Evolutionary conservation across 2,113 vertebrate species (phyloP).

Genomic region (Myanophis thanlyinensis): DNA sequence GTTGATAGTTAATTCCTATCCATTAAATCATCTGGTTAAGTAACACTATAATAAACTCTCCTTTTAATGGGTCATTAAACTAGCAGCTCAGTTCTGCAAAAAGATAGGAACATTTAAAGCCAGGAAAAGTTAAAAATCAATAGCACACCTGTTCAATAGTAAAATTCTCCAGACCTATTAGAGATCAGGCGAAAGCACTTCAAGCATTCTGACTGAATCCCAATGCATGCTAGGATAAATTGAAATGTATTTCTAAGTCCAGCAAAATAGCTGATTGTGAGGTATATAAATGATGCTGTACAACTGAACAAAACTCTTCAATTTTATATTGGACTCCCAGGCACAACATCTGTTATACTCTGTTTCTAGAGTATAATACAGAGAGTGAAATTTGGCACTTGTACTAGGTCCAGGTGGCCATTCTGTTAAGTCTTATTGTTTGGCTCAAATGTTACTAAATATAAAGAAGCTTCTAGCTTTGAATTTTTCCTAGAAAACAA

Average conservation of each 20-base stretch:
- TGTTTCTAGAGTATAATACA: background rate
- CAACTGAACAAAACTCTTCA: background rate
- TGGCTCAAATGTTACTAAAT: background rate
- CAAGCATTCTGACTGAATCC: background rate
- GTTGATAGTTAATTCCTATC: background rate
- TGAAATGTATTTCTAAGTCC: background rate
- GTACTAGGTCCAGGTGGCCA: background rate
- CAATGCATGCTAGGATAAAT: background rate
- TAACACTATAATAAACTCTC: background rate
- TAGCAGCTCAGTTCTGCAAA: background rate
- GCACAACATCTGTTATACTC: background rate
- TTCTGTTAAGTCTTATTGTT: background rate
- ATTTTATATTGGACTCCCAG: background rate
- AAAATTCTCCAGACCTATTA: background rate
- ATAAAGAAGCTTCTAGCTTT: background rate
- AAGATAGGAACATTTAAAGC: background rate
- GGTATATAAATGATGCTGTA: background rate
- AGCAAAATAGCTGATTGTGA: background rate
- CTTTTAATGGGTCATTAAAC: background rate
- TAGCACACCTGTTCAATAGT: background rate
- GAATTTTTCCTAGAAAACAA: background rate
- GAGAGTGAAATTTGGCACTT: background rate
- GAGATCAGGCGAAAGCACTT: background rate
- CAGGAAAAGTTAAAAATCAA: background rate
- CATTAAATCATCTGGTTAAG: background rate